Conservation (phyloP, 2,797 vertebrate genomes). For the Knipowitschia caucasica region DNA sequence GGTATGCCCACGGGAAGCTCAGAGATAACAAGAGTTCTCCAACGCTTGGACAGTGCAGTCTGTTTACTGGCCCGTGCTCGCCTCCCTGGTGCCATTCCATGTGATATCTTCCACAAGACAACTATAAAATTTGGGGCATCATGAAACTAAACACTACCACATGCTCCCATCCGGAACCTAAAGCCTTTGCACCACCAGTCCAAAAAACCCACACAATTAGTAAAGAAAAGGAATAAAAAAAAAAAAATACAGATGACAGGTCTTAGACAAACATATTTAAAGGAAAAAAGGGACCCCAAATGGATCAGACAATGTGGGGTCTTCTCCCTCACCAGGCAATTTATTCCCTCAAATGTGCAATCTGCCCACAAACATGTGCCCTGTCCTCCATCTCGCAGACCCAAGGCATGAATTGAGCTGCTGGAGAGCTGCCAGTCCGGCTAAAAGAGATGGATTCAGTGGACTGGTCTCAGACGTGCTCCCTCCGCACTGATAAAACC, state of each 20-base stretch:
- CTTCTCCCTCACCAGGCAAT: slow-evolving; percentile 62
- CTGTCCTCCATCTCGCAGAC: slow-evolving; percentile 63
- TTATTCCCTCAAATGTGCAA: slow-evolving; percentile 70
- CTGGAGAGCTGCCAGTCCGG: slow-evolving; percentile 58
- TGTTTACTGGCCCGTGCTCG: slow-evolving; percentile 72
- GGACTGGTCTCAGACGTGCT: slow-evolving; percentile 32
- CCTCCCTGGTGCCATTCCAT: slow-evolving; percentile 69
- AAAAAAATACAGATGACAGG: slow-evolving; percentile 65
- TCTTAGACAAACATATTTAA: slow-evolving; percentile 69
- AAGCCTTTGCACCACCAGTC: slow-evolving; percentile 32
- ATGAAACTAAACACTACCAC: slow-evolving; percentile 79
- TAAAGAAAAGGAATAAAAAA: slow-evolving; percentile 56
- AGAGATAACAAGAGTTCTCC: slow-evolving; percentile 71
- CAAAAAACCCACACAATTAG: slow-evolving; percentile 34
- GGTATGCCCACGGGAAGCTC: slow-evolving; percentile 63
- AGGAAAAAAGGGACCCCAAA: slow-evolving; percentile 53
- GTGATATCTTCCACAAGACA: slow-evolving; percentile 71
- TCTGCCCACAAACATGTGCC: slow-evolving; percentile 69
- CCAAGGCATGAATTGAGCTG: slow-evolving; percentile 55
- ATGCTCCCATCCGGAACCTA: slow-evolving; percentile 76
- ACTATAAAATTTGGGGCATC: slow-evolving; percentile 71
- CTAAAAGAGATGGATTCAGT: slow-evolving; percentile 56
- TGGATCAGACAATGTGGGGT: slow-evolving; percentile 62
- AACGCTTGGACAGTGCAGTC: slow-evolving; percentile 67
- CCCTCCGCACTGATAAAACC: slow-evolving; percentile 27